Evolutionary conservation across 2,113 vertebrate genomes (phyloP), one percentile per base, ranked within the genome.

Genomic region (Piaya cayana): DNA sequence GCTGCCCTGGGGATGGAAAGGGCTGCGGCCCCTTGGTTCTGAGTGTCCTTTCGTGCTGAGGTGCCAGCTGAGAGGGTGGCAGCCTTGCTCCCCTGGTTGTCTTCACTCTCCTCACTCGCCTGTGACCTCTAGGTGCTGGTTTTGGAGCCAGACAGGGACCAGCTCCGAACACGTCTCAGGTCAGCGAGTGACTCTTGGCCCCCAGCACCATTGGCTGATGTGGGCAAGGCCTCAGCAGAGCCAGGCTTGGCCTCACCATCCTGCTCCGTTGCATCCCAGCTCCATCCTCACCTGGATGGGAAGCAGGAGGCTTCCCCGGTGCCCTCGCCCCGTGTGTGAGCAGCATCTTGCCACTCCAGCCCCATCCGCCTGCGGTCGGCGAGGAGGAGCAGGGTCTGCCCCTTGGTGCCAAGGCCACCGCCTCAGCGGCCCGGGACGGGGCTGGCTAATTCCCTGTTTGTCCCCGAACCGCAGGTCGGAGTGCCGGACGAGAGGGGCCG

Each of bases 391-490:
- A 65, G 84, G 69, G 36, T 74, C 30, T 87, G n/a, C 62, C 37
- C 65, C 53, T 34, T 53, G 62, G 56, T 2, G 11, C 65, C 50
- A 22, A 3, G 86, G 86, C 59, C 72, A 23, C 60, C 49, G 1
- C 27, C 63, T 55, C 12, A 6, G 83, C 11, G 0, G 56, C 21
- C 64, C 6, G 30, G 85, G 55, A 5, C 88, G 62, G 90, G 85
- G 65, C 91, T 82, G 91, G 39, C 92, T 96, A 96, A 96, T 79
- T 90, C 85, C 78, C 94, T 93, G 85, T 96, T 96, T 96, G 95
- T 96, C 95, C 95, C 94, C 1, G 95, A 90, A 95, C 92, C 88
- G 53, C 94, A 96, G 95, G 95, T 96, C 0, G 12, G 71, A 91
- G 58, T 47, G 69, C 76, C 96, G 39, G 92, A 95, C 88, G 26